Evolutionary conservation across 2,797 vertebrate species (phyloP), one percentile per base, ranked within the genome.

Genomic region (Brachymystax lenok): DNA sequence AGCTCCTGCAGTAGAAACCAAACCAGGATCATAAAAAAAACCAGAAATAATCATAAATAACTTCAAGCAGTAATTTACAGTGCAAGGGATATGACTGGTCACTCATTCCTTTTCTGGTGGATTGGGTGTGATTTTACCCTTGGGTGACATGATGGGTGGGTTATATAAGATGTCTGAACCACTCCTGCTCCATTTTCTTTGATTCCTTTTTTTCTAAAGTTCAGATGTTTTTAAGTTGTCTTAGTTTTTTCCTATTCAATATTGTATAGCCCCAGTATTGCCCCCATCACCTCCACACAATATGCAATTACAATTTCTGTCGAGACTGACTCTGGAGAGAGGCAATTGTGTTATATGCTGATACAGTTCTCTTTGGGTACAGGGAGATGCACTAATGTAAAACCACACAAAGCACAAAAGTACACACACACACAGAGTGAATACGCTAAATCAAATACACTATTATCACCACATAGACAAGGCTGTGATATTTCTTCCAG

Each of bases 1-100:
- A 98, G 96, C 90, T 99, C 98, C 98, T 99, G 69, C 30, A 79
- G 0, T 13, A 63, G 8, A 63, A 63, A 63, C 59, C 21, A 3
- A 63, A 63, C 59, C 21, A 24, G 21, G 59, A 12, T 12, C 59
- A 7, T 63, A 69, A 80, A 28, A 24, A 80, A 24, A 77, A 87
- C 64, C 69, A 33, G 6, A 63, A 28, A 24, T 24, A 24, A 24
- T 24, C 24, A 24, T 24, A 24, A 24, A 64, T 24, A 12, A 50
- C 28, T 17, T 80, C 66, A 67, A 67, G 28, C 64, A 33, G 64
- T 28, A 33, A 17, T 14, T 28, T 27, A 66, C 10, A 14, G n/a
- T 66, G 2, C 13, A 66, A 13, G 6, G 63, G 16, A 28, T 14
- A 30, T 66, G 54, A 59, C n/a, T 59, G 17, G 54, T 17, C 28